phyloP scores from a whole-genome alignment of 2,113 vertebrate genomes.

The Zapus hudsonius region DNA sequence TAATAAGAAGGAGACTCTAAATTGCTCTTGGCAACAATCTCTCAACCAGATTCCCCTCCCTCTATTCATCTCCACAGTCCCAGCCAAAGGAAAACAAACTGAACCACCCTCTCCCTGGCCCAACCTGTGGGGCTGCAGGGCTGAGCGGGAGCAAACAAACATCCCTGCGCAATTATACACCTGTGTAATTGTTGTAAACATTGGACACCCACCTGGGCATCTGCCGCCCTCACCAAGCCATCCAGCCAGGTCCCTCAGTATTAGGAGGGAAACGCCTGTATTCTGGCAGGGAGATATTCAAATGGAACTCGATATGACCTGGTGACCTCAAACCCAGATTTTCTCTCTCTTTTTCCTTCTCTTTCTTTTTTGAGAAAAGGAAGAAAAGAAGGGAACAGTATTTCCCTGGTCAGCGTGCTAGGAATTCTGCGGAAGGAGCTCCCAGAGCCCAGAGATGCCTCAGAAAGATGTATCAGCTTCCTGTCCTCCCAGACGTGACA shows the following conservation, averaged over 20 bases:
- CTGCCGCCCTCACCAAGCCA: not conserved
- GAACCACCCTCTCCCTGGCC: constrained; percentile 85
- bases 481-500: constrained; percentile 9
- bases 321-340: not conserved
- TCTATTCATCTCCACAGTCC: constrained; percentile 91
- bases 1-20: constrained; percentile 87
- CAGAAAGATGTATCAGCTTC: constrained; percentile 25
- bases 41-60: constrained; percentile 87
- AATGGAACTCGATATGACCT: not conserved
- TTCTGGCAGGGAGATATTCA: not conserved
- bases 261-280: constrained; percentile 11
- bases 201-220: not conserved
- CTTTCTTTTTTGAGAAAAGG: not conserved
- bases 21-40: constrained; percentile 85
- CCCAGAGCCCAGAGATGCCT: not conserved
- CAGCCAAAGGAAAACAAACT: constrained; percentile 85
- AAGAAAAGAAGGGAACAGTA: not conserved
- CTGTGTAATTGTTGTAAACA: constrained; percentile 55
- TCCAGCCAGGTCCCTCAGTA: constrained; percentile 18
- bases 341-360: too few relatives aligned
- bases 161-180: constrained; percentile 60
- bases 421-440: constrained; percentile 17
- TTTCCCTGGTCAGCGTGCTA: not conserved
- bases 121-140: constrained; percentile 82
- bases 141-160: constrained; percentile 71